Conservation (phyloP, 2,113 vertebrate genomes). For the Ciconia boyciana region DNA sequence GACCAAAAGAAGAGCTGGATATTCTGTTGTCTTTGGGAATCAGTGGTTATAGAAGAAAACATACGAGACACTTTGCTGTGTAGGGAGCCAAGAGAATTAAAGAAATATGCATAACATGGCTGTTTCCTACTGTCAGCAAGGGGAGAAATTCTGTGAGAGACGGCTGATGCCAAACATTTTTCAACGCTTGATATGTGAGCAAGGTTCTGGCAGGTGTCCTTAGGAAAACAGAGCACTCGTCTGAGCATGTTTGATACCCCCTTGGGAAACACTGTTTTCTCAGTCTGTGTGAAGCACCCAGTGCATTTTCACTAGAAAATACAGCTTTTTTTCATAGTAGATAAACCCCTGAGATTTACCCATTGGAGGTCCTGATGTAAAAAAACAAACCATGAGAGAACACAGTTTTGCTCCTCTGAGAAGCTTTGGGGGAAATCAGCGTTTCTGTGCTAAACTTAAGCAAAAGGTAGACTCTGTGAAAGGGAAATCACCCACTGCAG, state of each 20-base stretch:
- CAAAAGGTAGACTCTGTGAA: neutral
- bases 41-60: neutral
- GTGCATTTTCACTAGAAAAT: neutral
- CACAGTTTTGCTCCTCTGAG: neutral
- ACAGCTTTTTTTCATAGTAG: neutral
- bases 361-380: neutral
- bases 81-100: constrained; percentile 19
- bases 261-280: constrained; percentile 44
- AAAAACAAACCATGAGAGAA: neutral
- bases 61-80: neutral
- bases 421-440: neutral
- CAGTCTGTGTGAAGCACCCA: neutral
- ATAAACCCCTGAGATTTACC: neutral
- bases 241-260: constrained; percentile 35
- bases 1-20: neutral
- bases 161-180: constrained; percentile 31
- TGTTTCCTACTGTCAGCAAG: constrained; percentile 43
- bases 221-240: constrained; percentile 38
- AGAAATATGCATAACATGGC: constrained; percentile 47
- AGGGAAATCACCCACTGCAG: neutral
- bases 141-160: constrained; percentile 3
- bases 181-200: constrained; percentile 34
- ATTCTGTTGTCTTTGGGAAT: neutral
- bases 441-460: neutral
- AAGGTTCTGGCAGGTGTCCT: constrained; percentile 57